Conservation (phyloP, 1,140 invertebrate species). For the Lepidurus packardi region DNA sequence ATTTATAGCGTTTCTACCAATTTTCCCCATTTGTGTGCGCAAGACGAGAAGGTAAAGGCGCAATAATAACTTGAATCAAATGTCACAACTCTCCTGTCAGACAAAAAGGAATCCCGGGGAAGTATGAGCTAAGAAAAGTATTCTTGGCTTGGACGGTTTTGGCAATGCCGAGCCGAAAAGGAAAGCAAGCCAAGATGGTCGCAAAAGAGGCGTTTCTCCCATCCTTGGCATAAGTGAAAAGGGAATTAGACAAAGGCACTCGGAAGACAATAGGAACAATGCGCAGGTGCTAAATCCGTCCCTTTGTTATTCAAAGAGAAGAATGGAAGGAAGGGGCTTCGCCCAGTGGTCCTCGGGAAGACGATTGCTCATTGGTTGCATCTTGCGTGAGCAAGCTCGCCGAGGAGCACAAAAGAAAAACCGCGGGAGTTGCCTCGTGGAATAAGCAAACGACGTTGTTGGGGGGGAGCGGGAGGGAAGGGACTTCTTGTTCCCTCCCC, state of each 20-base stretch:
- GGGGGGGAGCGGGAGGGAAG: not conserved
- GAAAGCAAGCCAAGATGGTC: not conserved
- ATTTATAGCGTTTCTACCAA: not conserved
- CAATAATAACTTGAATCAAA: not conserved
- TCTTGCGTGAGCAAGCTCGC: not conserved
- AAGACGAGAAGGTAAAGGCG: not conserved
- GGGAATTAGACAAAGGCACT: not conserved
- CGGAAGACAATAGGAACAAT: conserved; percentile 18
- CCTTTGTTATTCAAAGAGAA: conserved; percentile 19
- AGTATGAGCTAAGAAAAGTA: conserved; percentile 5
- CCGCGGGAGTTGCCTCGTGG: too few relatives aligned
- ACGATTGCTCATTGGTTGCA: not conserved
- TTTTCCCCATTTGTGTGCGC: not conserved
- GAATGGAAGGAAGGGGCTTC: not conserved
- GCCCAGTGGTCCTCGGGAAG: not conserved
- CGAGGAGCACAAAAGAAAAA: not conserved
- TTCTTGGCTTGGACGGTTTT: not conserved
- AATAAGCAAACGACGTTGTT: not conserved
- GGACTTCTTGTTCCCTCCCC: not conserved
- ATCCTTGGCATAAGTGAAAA: not conserved
- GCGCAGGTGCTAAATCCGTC: conserved; percentile 9
- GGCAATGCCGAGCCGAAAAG: not conserved
- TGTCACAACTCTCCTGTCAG: not conserved
- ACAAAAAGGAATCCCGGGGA: not conserved
- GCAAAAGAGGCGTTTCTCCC: not conserved